phyloP scores from a whole-genome alignment of 2,888 invertebrate genomes.

The Tupiocoris notatus region DNA sequence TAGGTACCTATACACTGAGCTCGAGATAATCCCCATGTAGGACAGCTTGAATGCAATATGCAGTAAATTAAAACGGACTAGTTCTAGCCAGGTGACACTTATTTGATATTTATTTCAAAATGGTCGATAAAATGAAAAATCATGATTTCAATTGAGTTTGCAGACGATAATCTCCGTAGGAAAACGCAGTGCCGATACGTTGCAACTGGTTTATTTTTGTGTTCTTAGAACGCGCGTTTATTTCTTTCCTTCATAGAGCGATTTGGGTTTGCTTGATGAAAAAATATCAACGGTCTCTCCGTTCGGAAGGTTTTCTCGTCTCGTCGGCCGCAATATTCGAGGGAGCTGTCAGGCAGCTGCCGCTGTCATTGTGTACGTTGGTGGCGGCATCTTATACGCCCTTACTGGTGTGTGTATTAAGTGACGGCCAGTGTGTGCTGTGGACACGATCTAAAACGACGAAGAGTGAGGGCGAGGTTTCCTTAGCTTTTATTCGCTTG shows the following conservation, averaged over 20 bases:
- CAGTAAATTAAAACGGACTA: too few relatives aligned
- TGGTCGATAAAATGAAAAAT: too few relatives aligned
- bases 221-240: too few relatives aligned
- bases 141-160: too few relatives aligned
- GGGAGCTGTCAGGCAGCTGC: background rate
- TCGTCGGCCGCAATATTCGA: background rate
- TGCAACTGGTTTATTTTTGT: too few relatives aligned
- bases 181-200: too few relatives aligned
- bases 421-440: background rate
- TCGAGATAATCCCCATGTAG: too few relatives aligned
- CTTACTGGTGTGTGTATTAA: background rate
- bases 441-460: background rate
- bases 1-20: too few relatives aligned
- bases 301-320: background rate
- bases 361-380: background rate
- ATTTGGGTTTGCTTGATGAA: background rate
- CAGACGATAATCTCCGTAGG: too few relatives aligned
- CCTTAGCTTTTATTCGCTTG: background rate
- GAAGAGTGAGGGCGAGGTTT: background rate
- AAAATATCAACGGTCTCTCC: background rate
- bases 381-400: background rate
- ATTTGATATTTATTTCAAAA: too few relatives aligned
- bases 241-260: background rate
- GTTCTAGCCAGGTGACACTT: too few relatives aligned
- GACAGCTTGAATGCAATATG: too few relatives aligned